phyloP scores from a whole-genome alignment of 2,113 vertebrate genomes.

The Poeciliopsis retropinna region DNA sequence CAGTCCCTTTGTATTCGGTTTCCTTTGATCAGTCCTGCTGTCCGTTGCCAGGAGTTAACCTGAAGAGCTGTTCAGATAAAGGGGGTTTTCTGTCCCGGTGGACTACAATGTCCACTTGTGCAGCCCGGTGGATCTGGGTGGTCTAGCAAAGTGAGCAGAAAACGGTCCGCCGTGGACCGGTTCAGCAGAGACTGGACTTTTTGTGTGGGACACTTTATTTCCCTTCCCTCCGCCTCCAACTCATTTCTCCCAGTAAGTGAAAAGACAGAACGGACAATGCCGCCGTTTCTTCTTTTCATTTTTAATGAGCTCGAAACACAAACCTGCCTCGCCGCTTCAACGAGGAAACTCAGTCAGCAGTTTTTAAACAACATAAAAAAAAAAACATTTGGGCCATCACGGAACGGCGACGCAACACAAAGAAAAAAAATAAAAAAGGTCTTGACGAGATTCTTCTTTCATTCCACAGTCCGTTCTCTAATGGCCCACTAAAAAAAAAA shows the following conservation, averaged over 20 bases:
- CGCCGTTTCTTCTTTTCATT: slow-evolving; percentile 27
- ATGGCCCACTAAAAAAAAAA: slow-evolving; percentile 45
- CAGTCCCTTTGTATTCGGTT: slow-evolving; percentile 21
- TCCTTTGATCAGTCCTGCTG: slow-evolving; percentile 49
- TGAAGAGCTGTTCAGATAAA: slow-evolving; percentile 44
- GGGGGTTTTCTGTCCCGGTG: slow-evolving; percentile 40
- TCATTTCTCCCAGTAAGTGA: slow-evolving; percentile 39
- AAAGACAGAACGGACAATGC: slow-evolving; percentile 64
- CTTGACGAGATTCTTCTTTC: slow-evolving; percentile 46
- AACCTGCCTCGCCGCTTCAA: slow-evolving; percentile 51
- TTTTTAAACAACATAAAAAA: slow-evolving; percentile 56
- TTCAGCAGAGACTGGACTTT: slow-evolving; percentile 51
- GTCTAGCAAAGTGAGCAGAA: slow-evolving; percentile 54
- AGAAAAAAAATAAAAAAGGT: slow-evolving; percentile 42
- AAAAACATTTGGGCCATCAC: slow-evolving; percentile 25
- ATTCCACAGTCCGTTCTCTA: slow-evolving; percentile 48
- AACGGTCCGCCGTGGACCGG: slow-evolving; percentile 53
- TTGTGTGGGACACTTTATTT: slow-evolving; percentile 52
- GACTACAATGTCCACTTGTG: slow-evolving; percentile 69
- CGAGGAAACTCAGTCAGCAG: slow-evolving; percentile 48
- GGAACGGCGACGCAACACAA: slow-evolving; percentile 31
- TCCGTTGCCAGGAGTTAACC: slow-evolving; percentile 35
- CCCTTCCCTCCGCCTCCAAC: slow-evolving; percentile 20
- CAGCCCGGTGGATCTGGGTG: slow-evolving; percentile 62
- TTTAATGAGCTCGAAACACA: slow-evolving; percentile 71